Base-by-base conservation (phyloP, 2,888 invertebrate genomes). In the Abrostola tripartita region DNA sequence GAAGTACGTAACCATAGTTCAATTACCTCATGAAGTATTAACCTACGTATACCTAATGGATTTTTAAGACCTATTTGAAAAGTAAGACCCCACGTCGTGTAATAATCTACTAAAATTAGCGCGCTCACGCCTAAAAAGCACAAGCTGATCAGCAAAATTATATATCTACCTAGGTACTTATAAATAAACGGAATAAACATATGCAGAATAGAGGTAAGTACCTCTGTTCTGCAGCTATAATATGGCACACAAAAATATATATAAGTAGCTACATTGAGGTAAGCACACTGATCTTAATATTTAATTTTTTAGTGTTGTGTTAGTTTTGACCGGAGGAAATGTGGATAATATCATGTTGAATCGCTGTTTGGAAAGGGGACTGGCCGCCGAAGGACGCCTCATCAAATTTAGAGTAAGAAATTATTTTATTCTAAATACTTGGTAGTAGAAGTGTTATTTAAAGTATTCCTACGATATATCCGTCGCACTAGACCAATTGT, bases 311-410 rank as follows among this genome's bases (percentile, higher is more conserved):
- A 98, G 98, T 82, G 97, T 98, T 53, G 98, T 98, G 0, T 95
- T 98, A 58, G 95, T 97, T 57, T 89, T 98, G 5, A 97, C 97
- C 85, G 98, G 98, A 14, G 98, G 98, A 59, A 98, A 98, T 89
- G 98, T 98, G 61, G 98, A 98, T 86, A 97, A 97, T 11, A 96
- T 98, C 0, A 96, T 97, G 14, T 95, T 98, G 68, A 96, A 97
- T 0, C 95, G 98, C 41, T 97, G 97, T 78, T 89, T 98, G 75
- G 98, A 98, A 83, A 95, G 98, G 78, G 98, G 98, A 11, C 89
- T 98, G 69, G 97, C 98, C 0, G 98, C 97, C 0, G 98, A 98
- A 87, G 98, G 98, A 0, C 95, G 97, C 36, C 90, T 97, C 84
- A 90, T 95, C n/a, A 93, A 90, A 80, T 92, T 94, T 69, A 90